Conservation (phyloP, 2,797 vertebrate species). For the Diceros bicornis region DNA sequence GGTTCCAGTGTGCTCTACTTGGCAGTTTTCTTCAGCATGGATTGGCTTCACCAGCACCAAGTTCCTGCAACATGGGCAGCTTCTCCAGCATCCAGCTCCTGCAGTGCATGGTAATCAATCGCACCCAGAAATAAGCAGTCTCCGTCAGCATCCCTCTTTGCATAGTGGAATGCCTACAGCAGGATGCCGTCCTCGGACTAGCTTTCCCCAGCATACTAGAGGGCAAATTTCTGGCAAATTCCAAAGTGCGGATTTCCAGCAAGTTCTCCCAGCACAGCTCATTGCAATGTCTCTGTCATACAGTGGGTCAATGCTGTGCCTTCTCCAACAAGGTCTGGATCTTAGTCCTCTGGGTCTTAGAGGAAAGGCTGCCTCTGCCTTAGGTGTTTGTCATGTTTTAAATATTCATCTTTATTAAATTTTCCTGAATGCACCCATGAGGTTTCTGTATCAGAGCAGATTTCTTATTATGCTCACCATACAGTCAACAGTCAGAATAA, state of each 20-base stretch:
- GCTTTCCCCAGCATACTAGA: neutral
- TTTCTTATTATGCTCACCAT: constrained; percentile 8
- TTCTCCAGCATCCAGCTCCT: neutral
- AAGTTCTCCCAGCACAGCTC: neutral
- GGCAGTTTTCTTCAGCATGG: neutral
- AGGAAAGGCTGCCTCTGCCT: neutral
- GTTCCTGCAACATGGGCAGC: neutral
- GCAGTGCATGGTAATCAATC: neutral
- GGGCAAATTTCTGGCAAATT: neutral
- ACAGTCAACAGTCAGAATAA: neutral
- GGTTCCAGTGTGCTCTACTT: neutral
- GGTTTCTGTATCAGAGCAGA: neutral
- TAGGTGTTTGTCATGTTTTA: neutral
- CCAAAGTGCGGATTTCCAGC: neutral
- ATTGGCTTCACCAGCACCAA: neutral
- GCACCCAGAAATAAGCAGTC: neutral
- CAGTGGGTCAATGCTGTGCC: neutral
- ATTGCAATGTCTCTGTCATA: neutral
- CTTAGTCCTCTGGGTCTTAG: neutral
- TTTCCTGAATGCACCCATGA: neutral
- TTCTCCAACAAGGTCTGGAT: neutral
- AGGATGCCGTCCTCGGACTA: neutral
- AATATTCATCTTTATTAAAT: neutral
- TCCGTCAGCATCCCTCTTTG: neutral
- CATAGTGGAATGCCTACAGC: neutral